phyloP scores from a whole-genome alignment of 1,140 invertebrate species.

The Hormaphis cornu region DNA sequence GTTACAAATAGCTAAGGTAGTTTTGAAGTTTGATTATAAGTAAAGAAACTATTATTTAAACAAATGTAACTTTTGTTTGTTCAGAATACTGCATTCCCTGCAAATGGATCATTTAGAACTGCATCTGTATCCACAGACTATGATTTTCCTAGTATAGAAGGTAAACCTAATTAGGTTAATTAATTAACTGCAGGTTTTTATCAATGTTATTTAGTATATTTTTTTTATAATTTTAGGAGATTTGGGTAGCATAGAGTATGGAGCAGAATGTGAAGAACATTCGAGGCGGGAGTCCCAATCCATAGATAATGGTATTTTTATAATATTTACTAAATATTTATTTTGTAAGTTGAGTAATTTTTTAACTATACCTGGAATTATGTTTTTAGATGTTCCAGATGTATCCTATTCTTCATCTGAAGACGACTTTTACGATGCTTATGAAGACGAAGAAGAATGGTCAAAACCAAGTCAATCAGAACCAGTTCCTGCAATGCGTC shows the following conservation, averaged over 20 bases:
- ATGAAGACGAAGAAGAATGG: constrained; percentile 50
- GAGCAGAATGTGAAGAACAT: constrained; percentile 20
- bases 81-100: constrained; percentile 77
- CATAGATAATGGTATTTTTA: constrained; percentile 15
- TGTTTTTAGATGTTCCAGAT: constrained; percentile 56
- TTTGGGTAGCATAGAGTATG: constrained; percentile 21
- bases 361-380: too few species aligned
- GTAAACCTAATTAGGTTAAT: neutral
- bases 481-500: constrained; percentile 17
- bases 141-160: constrained; percentile 28
- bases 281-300: constrained; percentile 4
- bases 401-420: constrained; percentile 93
- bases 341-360: too few species aligned
- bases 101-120: constrained; percentile 66
- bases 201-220: neutral
- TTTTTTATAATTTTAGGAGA: neutral
- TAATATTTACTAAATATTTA: neutral
- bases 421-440: constrained; percentile 92
- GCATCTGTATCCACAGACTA: constrained; percentile 37
- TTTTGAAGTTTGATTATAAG: constrained; percentile 31
- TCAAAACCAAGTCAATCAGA: neutral
- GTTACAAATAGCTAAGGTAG: constrained; percentile 92
- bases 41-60: neutral
- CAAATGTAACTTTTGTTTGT: constrained; percentile 40
- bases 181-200: neutral